phyloP scores from a whole-genome alignment of 2,888 invertebrate species.

The Bombylius major region DNA sequence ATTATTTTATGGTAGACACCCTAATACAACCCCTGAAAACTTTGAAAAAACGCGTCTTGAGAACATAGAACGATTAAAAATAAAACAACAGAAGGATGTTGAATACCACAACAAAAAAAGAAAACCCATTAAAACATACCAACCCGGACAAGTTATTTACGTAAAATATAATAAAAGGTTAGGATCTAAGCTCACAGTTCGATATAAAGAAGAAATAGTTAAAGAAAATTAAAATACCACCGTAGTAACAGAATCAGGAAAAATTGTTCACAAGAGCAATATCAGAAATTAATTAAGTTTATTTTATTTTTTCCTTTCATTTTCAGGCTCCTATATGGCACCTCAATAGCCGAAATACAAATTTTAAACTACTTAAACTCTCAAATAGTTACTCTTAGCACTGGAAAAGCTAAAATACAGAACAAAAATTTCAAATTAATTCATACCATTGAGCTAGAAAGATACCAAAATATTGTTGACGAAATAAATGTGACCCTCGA shows the following conservation, averaged over 20 bases:
- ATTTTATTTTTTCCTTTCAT: background rate
- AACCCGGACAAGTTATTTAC: conserved; percentile 11
- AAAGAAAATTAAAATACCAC: conserved; percentile 7
- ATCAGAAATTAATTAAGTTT: conserved; percentile 3
- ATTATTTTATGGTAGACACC: conserved; percentile 1
- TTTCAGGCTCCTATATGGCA: background rate
- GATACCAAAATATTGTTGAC: background rate
- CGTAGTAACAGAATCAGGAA: conserved; percentile 7
- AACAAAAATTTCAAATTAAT: conserved; percentile 8
- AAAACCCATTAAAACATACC: conserved; percentile 9
- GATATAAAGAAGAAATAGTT: conserved; percentile 10
- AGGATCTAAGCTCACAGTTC: conserved; percentile 8
- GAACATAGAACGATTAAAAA: conserved; percentile 3
- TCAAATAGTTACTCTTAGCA: conserved; percentile 1
- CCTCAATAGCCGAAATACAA: background rate
- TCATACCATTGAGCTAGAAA: background rate
- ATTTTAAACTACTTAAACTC: conserved; percentile 6
- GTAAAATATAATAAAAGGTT: conserved; percentile 4
- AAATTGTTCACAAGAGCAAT: conserved; percentile 8
- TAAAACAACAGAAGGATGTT: conserved; percentile 3
- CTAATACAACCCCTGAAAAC: background rate
- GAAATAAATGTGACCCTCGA: background rate
- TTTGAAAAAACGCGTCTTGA: conserved; percentile 1
- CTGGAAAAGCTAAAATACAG: conserved; percentile 4
- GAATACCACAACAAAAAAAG: conserved; percentile 6